These are phyloP conservation scores for Ellobium chinense DNA, from an alignment of 2,888 invertebrate genomes.

Conservation along the genomic window DNA sequence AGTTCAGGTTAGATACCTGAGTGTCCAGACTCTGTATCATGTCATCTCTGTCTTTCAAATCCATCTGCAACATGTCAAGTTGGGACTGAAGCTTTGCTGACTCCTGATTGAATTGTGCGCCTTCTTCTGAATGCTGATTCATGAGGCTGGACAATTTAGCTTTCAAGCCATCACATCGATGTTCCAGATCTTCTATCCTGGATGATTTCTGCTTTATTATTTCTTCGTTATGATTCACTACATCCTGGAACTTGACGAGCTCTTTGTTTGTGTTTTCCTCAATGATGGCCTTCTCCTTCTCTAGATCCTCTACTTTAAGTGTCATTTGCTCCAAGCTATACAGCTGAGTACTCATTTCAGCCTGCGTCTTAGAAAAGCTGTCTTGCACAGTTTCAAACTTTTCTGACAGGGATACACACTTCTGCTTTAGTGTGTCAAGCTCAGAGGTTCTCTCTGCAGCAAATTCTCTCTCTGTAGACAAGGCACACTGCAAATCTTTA, in stretches of 20 bases:
- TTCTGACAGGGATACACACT: not conserved
- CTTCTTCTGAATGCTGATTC: not conserved
- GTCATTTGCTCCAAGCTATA: not conserved
- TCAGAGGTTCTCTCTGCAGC: constrained; percentile 3
- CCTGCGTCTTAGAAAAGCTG: not conserved
- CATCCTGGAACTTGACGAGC: not conserved
- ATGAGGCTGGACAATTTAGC: not conserved
- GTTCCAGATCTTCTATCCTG: constrained; percentile 33
- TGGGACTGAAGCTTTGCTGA: constrained; percentile 1
- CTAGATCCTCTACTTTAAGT: constrained; percentile 5
- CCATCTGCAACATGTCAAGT: constrained; percentile 33
- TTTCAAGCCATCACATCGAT: not conserved
- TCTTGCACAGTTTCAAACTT: not conserved
- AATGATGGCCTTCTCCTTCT: not conserved
- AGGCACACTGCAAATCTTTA: not conserved
- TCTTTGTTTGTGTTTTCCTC: not conserved
- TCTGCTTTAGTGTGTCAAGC: not conserved
- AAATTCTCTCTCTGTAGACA: not conserved
- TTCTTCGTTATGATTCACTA: constrained; percentile 37
- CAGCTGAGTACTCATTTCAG: not conserved
- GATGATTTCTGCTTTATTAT: constrained; percentile 50
- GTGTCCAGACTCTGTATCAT: not conserved
- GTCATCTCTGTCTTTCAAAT: constrained; percentile 38
- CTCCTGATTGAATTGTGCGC: not conserved
- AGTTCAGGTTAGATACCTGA: not conserved